These are phyloP conservation scores for Meriones psammophilus DNA, from an alignment of 2,797 vertebrate genomes.

Conservation along the genomic window DNA sequence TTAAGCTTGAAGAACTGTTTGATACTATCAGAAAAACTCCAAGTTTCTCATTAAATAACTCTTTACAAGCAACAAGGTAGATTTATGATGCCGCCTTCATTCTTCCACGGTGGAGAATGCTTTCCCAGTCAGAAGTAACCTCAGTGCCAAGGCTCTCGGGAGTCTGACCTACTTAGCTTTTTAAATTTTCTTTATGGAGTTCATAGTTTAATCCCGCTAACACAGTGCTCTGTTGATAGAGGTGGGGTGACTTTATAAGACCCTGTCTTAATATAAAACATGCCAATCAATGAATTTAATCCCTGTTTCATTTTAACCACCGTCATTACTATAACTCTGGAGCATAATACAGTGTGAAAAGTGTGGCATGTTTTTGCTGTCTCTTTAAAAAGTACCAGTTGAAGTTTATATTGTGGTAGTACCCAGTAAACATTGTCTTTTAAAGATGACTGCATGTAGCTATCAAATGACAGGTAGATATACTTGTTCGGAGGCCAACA, in stretches of 20 bases:
- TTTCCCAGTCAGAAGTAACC: constrained; percentile 67
- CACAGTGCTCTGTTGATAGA: constrained; percentile 31
- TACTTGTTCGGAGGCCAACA: background rate
- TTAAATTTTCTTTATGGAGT: background rate
- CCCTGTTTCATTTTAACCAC: constrained; percentile 10
- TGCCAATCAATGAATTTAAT: background rate
- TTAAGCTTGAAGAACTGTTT: constrained; percentile 59
- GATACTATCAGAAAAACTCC: constrained; percentile 47
- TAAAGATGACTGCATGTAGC: background rate
- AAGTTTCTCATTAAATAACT: constrained; percentile 66
- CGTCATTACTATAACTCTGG: background rate
- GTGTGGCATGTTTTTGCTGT: constrained; percentile 26
- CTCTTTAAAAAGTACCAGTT: background rate
- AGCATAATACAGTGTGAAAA: constrained; percentile 2
- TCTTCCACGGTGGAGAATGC: constrained; percentile 43
- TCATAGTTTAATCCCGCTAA: constrained; percentile 59
- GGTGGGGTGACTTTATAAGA: background rate
- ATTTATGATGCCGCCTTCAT: constrained; percentile 67
- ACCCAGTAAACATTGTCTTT: constrained; percentile 7
- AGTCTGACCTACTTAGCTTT: constrained; percentile 78
- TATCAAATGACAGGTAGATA: background rate
- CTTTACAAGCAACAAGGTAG: constrained; percentile 66
- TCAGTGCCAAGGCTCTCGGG: constrained; percentile 55
- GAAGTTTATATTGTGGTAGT: constrained; percentile 22
- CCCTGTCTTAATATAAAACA: constrained; percentile 12